Base-by-base conservation (phyloP, 2,888 invertebrate genomes). In the Ormyrus thymus region DNA sequence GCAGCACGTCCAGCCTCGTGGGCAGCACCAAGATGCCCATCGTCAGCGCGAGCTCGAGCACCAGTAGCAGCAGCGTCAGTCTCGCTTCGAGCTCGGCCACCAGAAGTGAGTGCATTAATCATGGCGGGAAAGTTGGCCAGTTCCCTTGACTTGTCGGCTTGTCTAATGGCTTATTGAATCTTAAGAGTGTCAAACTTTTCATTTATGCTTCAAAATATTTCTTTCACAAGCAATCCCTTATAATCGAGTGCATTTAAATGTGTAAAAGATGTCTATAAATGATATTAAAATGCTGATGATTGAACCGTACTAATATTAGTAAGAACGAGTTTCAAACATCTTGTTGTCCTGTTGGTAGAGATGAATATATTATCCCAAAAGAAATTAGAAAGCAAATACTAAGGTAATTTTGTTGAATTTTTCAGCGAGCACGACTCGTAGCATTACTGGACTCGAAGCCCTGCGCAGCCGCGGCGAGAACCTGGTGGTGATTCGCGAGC, bases 401-500 rank as follows among this genome's bases (percentile, higher is more conserved):
- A 29, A 29, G 29, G 29, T 29, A 29, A 29, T 4, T 29, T 29
- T 29, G 29, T 29, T 29, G 29, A 29, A 29, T 55, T 48, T 81
- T 79, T 5, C 69, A 81, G 81, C 80, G 76, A 81, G 81, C 81
- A 79, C 78, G 50, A 84, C 84, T 0, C 83, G 85, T 7, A 83
- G 84, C 10, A 89, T 88, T 80, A 84, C 86, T 7, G 89, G 90
- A 6, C 85, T 91, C 43, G 91, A 91, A 76, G 89, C 91, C 9
- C 86, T 91, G 45, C 87, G 90, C 59, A 91, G 90, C 79, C 85
- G 89, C 29, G 91, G 90, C 29, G 91, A 91, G 3, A 91, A 91
- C 79, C 82, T 91, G 55, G 91, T 91, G 46, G 90, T 91, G 50
- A 91, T 91, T 15, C 86, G 91, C 50, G 91, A 91, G 82, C 90